Evolutionary conservation across 2,797 vertebrate species (phyloP).

Genomic region (Stomatorhinus walkeri): DNA sequence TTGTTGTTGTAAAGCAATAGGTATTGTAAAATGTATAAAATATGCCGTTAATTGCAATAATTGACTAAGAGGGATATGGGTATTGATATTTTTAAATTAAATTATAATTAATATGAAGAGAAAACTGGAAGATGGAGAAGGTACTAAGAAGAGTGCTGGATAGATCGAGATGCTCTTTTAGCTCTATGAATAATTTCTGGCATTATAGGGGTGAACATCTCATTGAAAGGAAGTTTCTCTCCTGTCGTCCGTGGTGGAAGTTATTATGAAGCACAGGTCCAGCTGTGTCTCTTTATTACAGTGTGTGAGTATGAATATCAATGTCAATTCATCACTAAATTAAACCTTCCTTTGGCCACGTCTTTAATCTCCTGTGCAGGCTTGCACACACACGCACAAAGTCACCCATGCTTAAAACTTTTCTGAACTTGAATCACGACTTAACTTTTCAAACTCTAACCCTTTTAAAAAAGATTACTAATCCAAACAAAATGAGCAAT

Average conservation of each 20-base stretch:
- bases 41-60: not conserved
- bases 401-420: not conserved
- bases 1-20: not conserved
- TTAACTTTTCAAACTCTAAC: not conserved
- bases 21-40: not conserved
- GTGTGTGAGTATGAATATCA: constrained; percentile 13
- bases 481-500: not conserved
- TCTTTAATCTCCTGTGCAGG: constrained; percentile 21
- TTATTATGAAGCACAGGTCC: constrained; percentile 9
- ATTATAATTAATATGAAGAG: not conserved
- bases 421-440: not conserved
- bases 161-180: not conserved
- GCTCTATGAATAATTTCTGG: not conserved
- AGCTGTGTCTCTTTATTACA: constrained; percentile 7
- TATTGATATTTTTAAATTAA: not conserved
- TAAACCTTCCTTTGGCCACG: not conserved
- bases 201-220: not conserved
- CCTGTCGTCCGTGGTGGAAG: not conserved
- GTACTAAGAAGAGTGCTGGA: not conserved
- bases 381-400: not conserved
- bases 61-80: not conserved
- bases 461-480: not conserved
- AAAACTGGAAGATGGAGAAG: not conserved
- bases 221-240: not conserved
- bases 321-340: not conserved